Conservation (phyloP, 2,888 invertebrate genomes). For the Schizotus pectinicornis region DNA sequence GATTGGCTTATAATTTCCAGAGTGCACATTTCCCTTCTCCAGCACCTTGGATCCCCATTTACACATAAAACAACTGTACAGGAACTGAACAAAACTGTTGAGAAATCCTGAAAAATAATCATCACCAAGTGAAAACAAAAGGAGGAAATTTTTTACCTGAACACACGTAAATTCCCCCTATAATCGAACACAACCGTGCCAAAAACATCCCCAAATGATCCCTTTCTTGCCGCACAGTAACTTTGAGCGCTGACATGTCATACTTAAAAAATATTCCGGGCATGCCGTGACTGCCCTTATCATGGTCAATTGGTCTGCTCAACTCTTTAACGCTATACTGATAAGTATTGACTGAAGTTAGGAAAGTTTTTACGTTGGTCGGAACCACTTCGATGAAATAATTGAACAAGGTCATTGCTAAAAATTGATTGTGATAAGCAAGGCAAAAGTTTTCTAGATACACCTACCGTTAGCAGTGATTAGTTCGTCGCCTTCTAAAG, state of each 20-base stretch:
- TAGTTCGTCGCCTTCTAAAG: conserved; percentile 94
- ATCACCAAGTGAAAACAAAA: neutral
- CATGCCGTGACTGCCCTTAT: conserved; percentile 86
- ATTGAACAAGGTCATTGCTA: conserved; percentile 81
- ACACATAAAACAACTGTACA: conserved; percentile 44
- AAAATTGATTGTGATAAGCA: too few species aligned
- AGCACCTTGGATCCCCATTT: conserved; percentile 38
- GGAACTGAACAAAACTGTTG: conserved; percentile 45
- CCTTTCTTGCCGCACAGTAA: conserved; percentile 79
- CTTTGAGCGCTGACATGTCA: conserved; percentile 89
- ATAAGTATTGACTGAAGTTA: conserved; percentile 78
- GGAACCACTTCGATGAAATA: conserved; percentile 97
- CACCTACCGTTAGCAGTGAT: conserved; percentile 69
- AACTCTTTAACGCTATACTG: conserved; percentile 95
- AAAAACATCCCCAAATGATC: conserved; percentile 81
- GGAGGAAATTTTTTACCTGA: conserved; percentile 62
- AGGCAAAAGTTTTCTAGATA: neutral
- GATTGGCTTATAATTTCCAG: conserved; percentile 5
- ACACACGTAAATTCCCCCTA: conserved; percentile 92
- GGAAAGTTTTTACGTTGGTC: conserved; percentile 85
- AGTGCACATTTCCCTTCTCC: neutral
- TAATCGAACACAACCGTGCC: conserved; percentile 86
- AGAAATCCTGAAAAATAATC: conserved; percentile 44
- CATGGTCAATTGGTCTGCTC: conserved; percentile 75
- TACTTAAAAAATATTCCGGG: conserved; percentile 96